A percentile compares a stretch with the other conserved stretches of the same genome.
Evolutionary conservation across 2,797 vertebrate genomes (phyloP).

Genomic region (Oceanodroma leucorhoa): DNA sequence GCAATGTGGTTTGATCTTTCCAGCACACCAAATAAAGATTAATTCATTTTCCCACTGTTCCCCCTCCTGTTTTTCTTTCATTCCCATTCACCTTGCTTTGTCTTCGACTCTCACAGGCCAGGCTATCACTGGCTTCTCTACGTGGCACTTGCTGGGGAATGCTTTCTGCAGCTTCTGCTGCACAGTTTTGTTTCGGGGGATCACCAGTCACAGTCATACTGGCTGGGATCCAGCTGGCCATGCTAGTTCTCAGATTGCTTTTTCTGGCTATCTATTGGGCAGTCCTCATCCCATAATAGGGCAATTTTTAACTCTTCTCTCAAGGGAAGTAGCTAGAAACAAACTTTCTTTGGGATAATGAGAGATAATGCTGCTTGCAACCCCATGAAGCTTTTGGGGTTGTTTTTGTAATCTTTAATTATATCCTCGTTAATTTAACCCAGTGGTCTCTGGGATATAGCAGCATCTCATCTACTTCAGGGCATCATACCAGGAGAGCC

Average conservation of each 20-base stretch:
- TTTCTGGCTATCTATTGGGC: neutral
- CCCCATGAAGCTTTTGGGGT: neutral
- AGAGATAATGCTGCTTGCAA: neutral
- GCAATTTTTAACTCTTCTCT: constrained; percentile 18
- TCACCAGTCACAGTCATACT: neutral
- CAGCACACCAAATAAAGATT: neutral
- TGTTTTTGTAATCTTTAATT: neutral
- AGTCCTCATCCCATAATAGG: neutral
- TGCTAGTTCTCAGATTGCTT: neutral
- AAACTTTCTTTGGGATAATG: neutral
- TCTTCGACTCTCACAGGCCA: neutral
- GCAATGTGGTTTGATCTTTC: neutral
- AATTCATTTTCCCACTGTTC: neutral
- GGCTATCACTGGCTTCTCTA: neutral
- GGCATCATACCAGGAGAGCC: neutral
- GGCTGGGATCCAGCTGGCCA: neutral
- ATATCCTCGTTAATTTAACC: neutral
- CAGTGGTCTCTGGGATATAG: neutral
- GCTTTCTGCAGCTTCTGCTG: neutral
- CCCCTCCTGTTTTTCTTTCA: neutral
- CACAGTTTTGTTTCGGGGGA: neutral
- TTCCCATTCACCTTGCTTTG: neutral
- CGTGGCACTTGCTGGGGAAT: neutral
- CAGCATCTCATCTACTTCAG: neutral
- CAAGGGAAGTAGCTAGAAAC: neutral